Evolutionary conservation across 2,113 vertebrate genomes (phyloP), one percentile per base, ranked within the genome.

Genomic region (Clarias magur): DNA sequence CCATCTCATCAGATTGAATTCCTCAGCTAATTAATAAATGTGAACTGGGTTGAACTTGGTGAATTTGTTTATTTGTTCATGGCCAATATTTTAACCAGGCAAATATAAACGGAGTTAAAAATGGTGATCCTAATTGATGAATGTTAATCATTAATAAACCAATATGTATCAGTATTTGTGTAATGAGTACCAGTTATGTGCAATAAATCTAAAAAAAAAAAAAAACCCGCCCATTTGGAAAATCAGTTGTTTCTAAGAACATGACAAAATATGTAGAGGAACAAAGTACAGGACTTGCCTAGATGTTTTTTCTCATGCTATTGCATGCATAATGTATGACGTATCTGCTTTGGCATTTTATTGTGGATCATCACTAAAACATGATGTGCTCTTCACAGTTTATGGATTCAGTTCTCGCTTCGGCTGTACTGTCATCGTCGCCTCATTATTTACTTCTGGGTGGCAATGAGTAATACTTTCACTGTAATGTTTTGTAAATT

Each of bases 381-480:
- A 81, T 42, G 78, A 48, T 56, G 17, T 38, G 65, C 17, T 42
- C 63, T 38, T 72, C 65, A 81, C 38, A 42, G 62, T 62, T 57
- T 73, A 16, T 70, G 72, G 21, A 63, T 80, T 86, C 27, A 57
- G 7, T 34, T 81, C 23, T 75, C 13, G 21, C 34, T 75, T 84
- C 60, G 70, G 57, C 57, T 62, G 10, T 62, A 59, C 23, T 86
- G 34, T 72, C 11, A 62, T 73, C 42, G 23, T 53, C 2, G 2
- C 53, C 21, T 34, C 54, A 19, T 72, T 62, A 81, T 73, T 86
- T 86, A 53, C 60, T 60, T 17, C 79, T 34, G 10, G 23, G 2
- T 48, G 15, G 21, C 23, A 48, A n/a, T 76, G 84, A 85, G 23
- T 78, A 85, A 85, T 53, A 15, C 25, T 82, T 65, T 82, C 60